These are phyloP conservation scores for Nycticryphes semicollaris DNA, from an alignment of 2,113 vertebrate species.

Conservation along the genomic window DNA sequence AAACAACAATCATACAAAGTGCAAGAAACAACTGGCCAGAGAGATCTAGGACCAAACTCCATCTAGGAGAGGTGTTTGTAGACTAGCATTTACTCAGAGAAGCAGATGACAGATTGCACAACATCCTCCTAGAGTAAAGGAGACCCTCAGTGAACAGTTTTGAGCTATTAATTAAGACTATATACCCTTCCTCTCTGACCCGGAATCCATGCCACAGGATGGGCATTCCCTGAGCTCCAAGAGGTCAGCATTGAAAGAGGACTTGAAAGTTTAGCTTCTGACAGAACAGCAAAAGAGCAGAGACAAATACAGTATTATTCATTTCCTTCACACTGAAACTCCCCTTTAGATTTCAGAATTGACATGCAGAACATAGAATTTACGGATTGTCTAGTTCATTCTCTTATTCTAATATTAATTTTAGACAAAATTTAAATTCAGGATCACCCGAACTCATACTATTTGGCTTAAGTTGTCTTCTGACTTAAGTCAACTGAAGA, in stretches of 20 bases:
- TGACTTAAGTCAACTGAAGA: neutral
- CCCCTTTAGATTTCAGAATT: neutral
- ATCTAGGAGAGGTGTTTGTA: neutral
- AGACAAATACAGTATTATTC: neutral
- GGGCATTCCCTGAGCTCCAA: neutral
- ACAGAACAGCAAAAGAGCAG: neutral
- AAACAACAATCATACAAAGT: neutral
- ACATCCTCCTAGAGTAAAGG: neutral
- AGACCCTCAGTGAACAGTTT: neutral
- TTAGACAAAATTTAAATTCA: neutral
- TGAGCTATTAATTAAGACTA: neutral
- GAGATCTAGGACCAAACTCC: neutral
- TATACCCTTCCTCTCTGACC: neutral
- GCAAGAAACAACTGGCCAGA: neutral
- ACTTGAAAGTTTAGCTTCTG: neutral
- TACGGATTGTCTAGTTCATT: neutral
- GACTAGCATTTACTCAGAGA: neutral
- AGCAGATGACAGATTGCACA: neutral
- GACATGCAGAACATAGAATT: neutral
- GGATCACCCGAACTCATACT: neutral
- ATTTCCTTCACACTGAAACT: neutral
- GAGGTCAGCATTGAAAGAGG: neutral
- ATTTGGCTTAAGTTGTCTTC: neutral
- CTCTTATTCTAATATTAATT: neutral
- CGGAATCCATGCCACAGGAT: neutral